Base-by-base conservation (phyloP, 2,888 invertebrate genomes). In the Pristionchus japonicus region DNA sequence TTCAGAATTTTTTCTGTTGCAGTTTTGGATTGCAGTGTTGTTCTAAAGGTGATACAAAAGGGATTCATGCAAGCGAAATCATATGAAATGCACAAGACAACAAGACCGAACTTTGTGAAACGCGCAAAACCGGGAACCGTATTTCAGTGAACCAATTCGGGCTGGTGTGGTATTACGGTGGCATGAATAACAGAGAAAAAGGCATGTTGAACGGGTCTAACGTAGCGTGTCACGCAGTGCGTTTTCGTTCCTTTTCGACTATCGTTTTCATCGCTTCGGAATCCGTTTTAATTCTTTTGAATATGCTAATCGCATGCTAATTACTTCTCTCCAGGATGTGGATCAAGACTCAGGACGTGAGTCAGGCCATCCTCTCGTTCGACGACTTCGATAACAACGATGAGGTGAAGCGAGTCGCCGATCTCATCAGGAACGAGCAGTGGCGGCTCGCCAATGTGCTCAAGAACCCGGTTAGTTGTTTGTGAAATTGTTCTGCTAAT, bases 381-480 rank as follows among this genome's bases (percentile, higher is more conserved):
- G 82, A 82, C 27, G 82, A 13, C 20, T 82, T 82, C 27, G 52
- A 82, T 3, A 49, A 52, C 49, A 11, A 13, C 52, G 82, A 84
- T 11, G 84, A 84, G 27, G 84, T 61, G 23, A 80, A 87, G 52
- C 52, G 40, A 23, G 31, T 87, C 40, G 77, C 77, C 61, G 80
- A 74, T 0, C 40, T 61, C 31, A 52, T 87, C n/a, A 23, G 27
- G 15, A 34, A 37, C 43, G 37, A 49, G 52, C 52, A 87, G 57
- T 87, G 87, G 87, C 34, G 87, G 37, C 52, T 87, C 40, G 64
- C 74, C 23, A 87, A 87, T 40, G 34, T 77, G 15, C 52, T 80
- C 43, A 87, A 77, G 77, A 77, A 87, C 47, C 80, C 74, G 57
- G 87, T 87, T 86, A 20, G 86, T 37, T 67, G 13, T 49, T 43